Percentiles rank a stretch among this genome's conserved stretches.
These are phyloP conservation scores for Porites rus DNA, from an alignment of 92 coral and sea anemone genomes.

Conservation along the genomic window DNA sequence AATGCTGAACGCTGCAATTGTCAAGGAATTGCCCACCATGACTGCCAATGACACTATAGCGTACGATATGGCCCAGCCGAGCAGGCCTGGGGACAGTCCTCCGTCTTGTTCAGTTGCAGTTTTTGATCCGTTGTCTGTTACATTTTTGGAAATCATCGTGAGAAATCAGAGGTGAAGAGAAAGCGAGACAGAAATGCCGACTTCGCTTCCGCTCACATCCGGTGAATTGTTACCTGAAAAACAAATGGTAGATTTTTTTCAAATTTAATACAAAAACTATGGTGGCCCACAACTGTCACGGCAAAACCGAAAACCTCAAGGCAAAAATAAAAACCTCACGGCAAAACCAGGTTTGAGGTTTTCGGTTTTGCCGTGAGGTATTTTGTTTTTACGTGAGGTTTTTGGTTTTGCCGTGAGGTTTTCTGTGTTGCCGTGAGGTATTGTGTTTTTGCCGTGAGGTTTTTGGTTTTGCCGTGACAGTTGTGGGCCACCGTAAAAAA, in stretches of 20 bases:
- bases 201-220: neutral
- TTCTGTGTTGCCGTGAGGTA: too few relatives aligned
- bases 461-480: too few relatives aligned
- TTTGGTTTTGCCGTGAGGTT: too few relatives aligned
- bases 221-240: neutral
- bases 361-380: too few relatives aligned
- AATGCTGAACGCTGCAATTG: conserved; percentile 79
- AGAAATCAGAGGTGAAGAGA: neutral
- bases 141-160: conserved; percentile 12
- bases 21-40: conserved; percentile 79
- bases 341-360: too few relatives aligned
- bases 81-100: conserved; percentile 20
- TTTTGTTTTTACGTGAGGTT: too few relatives aligned
- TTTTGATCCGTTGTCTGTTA: conserved; percentile 45
- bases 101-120: neutral
- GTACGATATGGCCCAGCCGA: conserved; percentile 78
- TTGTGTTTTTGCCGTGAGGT: too few relatives aligned
- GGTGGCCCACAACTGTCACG: too few relatives aligned
- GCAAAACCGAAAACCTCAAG: too few relatives aligned
- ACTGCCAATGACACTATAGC: conserved; percentile 76
- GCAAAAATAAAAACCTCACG: too few relatives aligned
- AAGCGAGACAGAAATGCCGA: neutral
- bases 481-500: too few relatives aligned
- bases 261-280: too few relatives aligned
- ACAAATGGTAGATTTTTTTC: neutral